These are phyloP conservation scores for Tiphia femorata DNA, from an alignment of 2,888 invertebrate genomes.

Conservation along the genomic window DNA sequence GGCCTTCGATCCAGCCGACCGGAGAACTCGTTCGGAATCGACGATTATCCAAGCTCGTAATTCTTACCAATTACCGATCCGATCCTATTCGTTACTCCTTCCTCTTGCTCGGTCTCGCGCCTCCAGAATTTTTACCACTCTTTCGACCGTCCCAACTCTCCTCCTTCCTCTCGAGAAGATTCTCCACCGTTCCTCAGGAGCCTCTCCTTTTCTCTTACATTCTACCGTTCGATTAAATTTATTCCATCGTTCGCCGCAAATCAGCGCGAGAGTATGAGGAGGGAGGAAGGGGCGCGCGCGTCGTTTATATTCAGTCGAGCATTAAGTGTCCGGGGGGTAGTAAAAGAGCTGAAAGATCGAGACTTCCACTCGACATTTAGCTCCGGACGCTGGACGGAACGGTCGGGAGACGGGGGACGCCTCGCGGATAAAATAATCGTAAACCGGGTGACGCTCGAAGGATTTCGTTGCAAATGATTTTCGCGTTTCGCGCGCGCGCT, in stretches of 20 bases:
- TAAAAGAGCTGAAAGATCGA: constrained; percentile 16
- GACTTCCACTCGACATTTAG: neutral
- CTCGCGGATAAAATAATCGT: constrained; percentile 18
- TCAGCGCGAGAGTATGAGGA: neutral
- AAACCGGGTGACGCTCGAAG: constrained; percentile 10
- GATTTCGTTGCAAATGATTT: constrained; percentile 11
- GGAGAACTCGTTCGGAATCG: too few relatives aligned
- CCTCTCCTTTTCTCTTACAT: too few relatives aligned
- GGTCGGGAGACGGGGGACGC: neutral
- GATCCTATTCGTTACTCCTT: too few relatives aligned
- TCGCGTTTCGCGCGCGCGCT: neutral
- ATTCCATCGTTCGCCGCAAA: constrained; percentile 1
- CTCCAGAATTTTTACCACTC: too few relatives aligned
- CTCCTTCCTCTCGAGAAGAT: too few relatives aligned
- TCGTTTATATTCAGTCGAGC: constrained; percentile 4
- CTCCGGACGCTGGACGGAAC: neutral
- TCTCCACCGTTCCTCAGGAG: too few relatives aligned
- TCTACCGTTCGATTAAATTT: too few relatives aligned
- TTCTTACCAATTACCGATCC: too few relatives aligned
- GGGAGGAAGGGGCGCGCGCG: neutral
- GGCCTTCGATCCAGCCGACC: too few relatives aligned
- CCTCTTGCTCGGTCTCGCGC: too few relatives aligned
- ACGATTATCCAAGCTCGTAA: too few relatives aligned
- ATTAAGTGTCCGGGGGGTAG: constrained; percentile 15
- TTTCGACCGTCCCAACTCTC: too few relatives aligned